Base-by-base conservation (phyloP, 2,888 invertebrate genomes). In the Plusia festucae region DNA sequence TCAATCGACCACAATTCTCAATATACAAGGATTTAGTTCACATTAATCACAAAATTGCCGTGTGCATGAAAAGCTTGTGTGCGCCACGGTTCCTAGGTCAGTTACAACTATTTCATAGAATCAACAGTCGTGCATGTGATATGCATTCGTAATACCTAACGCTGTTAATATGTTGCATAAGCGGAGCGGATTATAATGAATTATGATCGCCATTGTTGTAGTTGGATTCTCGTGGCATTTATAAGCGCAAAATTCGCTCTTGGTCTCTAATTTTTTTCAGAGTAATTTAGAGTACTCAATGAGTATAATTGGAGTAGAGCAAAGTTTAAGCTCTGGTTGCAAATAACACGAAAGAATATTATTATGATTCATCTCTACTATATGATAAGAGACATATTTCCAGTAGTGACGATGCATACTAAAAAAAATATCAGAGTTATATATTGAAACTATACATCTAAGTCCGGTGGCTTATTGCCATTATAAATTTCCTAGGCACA, bases 11-110 rank as follows among this genome's bases (percentile, higher is more conserved):
- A 55, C 70, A 40, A 20, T 30, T 58, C 27, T 70, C 15, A 46
- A 54, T 6, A 52, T 24, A 34, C 57, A 65, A 76, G 56, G 55
- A 30, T 49, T 46, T 51, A 11, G 27, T 60, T 57, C 27, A 76
- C 8, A 53, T 57, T 20, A 24, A 52, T 57, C 49, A 51, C 34
- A 58, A 73, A 65, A 72, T 55, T 5, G 60, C 52, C 34, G 56
- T 52, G 62, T 67, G 57, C 34, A 57, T 52, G 46, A 46, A 62
- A 60, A 72, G 46, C 53, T 71, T 72, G 24, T 73, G 77, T 73
- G 62, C 67, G 27, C 60, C 56, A 60, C 77, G 62, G 73, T 76
- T 76, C 73, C 68, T 73, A 73, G 77, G 73, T 73, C 73, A 73
- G 73, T 73, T 73, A 72, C 73, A 76, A 73, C 73, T 73, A 76